Base-by-base conservation (phyloP, 2,797 vertebrate species). In the Hafferia zeledoni region DNA sequence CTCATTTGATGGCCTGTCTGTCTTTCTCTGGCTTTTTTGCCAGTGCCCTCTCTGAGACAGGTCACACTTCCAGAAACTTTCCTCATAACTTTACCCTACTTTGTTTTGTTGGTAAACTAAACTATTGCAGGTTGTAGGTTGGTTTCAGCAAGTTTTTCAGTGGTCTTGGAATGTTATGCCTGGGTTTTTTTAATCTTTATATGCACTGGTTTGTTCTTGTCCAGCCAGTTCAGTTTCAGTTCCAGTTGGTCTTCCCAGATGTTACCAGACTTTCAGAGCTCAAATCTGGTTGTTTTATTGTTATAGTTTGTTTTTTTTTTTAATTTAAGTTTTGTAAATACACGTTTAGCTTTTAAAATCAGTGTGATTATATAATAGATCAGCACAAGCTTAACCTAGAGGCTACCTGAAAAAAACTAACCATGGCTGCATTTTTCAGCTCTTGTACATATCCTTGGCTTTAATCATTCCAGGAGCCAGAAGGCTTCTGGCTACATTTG, bases 311-410 rank as follows among this genome's bases (percentile, higher is more conserved):
- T 43, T 46, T 72, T 37, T 72, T 43, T 46, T 72, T 39, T 39
- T 75, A 47, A 49, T 94, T 52, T 25, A 76, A 64, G 47, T 94
- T 96, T 96, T 86, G 53, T 64, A 88, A 87, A 87, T 89, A 88
- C 31, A 60, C 75, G 56, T 68, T 94, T 57, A 63, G 33, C 63
- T 59, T 91, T 95, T 92, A 93, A 85, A 84, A 90, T 95, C 67
- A 56, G 18, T 83, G 25, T 89, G 76, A 64, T 92, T 95, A 47
- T 81, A 27, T 89, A 96, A 93, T 68, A 84, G 47, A 25, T 85
- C 94, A 95, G 46, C 75, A 80, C 33, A 88, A 85, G 87, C 75
- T 94, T 95, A 89, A 93, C 71, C 43, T 93, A 87, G 39, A 78
- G 35, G 25, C 41, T 91, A 25, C 77, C 43, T 82, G 70, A 76